Evolutionary conservation across 2,888 invertebrate species (phyloP), one percentile per base, ranked within the genome.

Genomic region (Epinotia demarniana): DNA sequence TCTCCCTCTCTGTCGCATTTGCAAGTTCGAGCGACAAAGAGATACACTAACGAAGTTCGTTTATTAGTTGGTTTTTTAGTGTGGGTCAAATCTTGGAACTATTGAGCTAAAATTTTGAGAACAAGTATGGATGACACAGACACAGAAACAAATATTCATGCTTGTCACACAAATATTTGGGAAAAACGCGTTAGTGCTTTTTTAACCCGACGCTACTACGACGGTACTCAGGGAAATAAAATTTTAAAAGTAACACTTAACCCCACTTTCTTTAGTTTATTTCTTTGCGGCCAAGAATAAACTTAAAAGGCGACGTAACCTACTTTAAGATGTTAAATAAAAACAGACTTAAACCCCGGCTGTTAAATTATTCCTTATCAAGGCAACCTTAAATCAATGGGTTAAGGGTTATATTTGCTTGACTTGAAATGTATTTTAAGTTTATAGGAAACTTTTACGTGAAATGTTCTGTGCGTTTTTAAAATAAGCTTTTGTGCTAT

Each of bases 301-400:
- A 58, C 58, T 58, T 58, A 58, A 58, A 58, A 58, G 19, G 13
- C 19, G 27, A 58, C 58, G 23, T 58, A 23, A 58, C 23, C 13
- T 19, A 27, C 23, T 23, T 58, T 58, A 23, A 58, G 58, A 23
- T 27, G 58, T 16, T 23, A 23, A 60, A 60, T 60, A 60, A 60
- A 60, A 60, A 8, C 58, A 23, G 58, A 27, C 23, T 60, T 58
- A 58, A 58, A 58, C 58, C 58, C 58, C 16, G 58, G 27, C 58
- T 60, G 12, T 60, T 16, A 60, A 27, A 27, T 23, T 12, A 27
- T 23, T 23, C 13, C 57, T 23, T 58, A 58, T 58, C 18, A 23
- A 23, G 58, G 6, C 13, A 60, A 60, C 23, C 27, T 60, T 60
- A 60, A 60, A 16, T 13, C 13, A 27, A 23, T 27, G 5, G 5